phyloP scores from a whole-genome alignment of 2,113 vertebrate species.

The Meleagris gallopavo region DNA sequence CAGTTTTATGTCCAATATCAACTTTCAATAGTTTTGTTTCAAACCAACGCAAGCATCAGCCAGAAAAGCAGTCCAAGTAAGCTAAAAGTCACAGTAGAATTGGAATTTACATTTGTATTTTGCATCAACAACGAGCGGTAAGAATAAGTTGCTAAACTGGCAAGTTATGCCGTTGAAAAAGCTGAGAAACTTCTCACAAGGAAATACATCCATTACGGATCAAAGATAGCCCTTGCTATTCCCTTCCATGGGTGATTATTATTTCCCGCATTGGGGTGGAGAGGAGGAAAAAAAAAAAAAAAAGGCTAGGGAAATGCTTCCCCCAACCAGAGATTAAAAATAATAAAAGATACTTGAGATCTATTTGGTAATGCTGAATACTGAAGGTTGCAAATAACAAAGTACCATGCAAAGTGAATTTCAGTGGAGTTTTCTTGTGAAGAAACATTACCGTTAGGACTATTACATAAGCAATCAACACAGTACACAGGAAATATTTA shows the following conservation, averaged over 20 bases:
- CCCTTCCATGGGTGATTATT: not conserved
- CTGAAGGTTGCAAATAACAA: not conserved
- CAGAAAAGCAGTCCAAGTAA: not conserved
- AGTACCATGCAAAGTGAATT: conserved; percentile 6
- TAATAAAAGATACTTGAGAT: not conserved
- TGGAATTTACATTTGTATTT: not conserved
- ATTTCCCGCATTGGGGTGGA: not conserved
- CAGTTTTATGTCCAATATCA: not conserved
- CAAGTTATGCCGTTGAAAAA: not conserved
- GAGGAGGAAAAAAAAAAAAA: not conserved
- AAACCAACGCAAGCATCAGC: not conserved
- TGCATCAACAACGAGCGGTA: not conserved
- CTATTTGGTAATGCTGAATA: not conserved
- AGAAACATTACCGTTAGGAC: conserved; percentile 20
- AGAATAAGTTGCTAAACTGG: not conserved
- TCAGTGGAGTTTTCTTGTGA: not conserved
- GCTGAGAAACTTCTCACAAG: not conserved
- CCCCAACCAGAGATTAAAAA: not conserved
- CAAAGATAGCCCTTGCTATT: not conserved
- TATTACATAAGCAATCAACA: conserved; percentile 50
- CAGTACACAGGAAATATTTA: conserved; percentile 47
- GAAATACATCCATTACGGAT: not conserved
- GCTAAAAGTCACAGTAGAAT: not conserved
- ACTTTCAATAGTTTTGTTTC: not conserved
- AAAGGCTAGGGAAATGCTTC: not conserved